Percentiles rank a stretch among this genome's conserved stretches.
phyloP scores from a whole-genome alignment of 2,888 invertebrate genomes.

The Meteorus colon region DNA sequence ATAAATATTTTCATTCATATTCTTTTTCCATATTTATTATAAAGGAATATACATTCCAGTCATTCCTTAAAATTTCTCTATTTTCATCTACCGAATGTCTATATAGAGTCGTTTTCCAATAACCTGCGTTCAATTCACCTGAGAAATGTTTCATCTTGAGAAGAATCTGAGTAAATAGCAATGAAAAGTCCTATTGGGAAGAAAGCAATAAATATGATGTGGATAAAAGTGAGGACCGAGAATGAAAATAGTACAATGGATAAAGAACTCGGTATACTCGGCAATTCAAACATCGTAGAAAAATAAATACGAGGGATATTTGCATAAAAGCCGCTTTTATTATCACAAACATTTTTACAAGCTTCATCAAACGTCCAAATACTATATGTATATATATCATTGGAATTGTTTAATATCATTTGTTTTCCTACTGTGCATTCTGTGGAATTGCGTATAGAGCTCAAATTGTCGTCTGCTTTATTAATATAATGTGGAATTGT shows the following conservation, averaged over 20 bases:
- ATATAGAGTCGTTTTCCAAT: neutral
- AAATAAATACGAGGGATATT: neutral
- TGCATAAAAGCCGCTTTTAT: slow-evolving; percentile 1
- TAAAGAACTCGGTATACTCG: neutral
- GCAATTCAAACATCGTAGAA: neutral
- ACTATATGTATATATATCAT: neutral
- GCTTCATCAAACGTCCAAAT: neutral
- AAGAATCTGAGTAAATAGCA: neutral
- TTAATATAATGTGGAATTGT: neutral
- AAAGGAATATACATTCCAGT: neutral
- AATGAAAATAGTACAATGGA: slow-evolving; percentile 1
- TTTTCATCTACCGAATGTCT: neutral
- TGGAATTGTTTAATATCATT: neutral
- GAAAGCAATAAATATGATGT: neutral
- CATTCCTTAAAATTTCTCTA: neutral
- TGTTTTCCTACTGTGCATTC: neutral
- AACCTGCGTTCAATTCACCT: neutral
- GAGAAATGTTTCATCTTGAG: neutral
- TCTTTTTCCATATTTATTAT: neutral
- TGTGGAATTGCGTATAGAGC: neutral
- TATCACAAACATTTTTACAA: neutral
- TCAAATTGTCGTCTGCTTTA: neutral
- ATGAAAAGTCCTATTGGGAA: neutral
- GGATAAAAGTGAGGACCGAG: neutral
- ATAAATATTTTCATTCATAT: neutral